Evolutionary conservation across 2,113 vertebrate genomes (phyloP), one percentile per base, ranked within the genome.

Genomic region (Eurystomus gularis): DNA sequence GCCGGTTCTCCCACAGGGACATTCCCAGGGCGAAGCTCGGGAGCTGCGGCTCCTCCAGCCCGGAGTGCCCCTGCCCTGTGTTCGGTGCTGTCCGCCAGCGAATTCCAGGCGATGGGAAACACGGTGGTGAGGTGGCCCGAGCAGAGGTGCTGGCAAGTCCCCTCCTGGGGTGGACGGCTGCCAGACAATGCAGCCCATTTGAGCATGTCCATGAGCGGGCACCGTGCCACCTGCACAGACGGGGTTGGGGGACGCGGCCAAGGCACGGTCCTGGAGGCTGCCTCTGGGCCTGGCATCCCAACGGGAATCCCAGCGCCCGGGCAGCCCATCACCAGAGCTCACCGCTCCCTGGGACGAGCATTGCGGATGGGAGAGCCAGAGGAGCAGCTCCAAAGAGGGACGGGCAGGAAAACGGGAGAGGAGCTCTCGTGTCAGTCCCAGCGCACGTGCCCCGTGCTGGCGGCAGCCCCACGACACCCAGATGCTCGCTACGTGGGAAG

Each of bases 141-240:
- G 52, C 73, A 71, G 37, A 82, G 81, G 49, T 10, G 54, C 83
- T 89, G 93, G 48, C 83, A 71, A 19, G 33, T 21, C 33, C 9
- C 12, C 23, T 20, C 52, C 48, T 0, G 3, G 68, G 69, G 48
- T 16, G 35, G 52, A 31, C 5, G 0, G 35, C 28, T 5, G 2
- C 61, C 76, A 23, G 70, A 17, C 39, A 46, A 14, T 26, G 1
- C 69, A 3, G n/a, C 52, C 49, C 5, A 10, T 26, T 51, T 1
- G 0, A 24, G 82, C 6, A 0, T 3, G 49, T 29, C 42, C 87
- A 1, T 11, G 42, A 7, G 5, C 0, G 40, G 95, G 94, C 82
- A 10, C 1, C 0, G 57, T 2, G 94, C 93, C 96, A 91, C 52
- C 42, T 8, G 17, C 5, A 2, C 51, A 18, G 60, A 10, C 2